Conservation (phyloP, 92 coral and sea anemone genomes). For the Plumapathes pennacea region DNA sequence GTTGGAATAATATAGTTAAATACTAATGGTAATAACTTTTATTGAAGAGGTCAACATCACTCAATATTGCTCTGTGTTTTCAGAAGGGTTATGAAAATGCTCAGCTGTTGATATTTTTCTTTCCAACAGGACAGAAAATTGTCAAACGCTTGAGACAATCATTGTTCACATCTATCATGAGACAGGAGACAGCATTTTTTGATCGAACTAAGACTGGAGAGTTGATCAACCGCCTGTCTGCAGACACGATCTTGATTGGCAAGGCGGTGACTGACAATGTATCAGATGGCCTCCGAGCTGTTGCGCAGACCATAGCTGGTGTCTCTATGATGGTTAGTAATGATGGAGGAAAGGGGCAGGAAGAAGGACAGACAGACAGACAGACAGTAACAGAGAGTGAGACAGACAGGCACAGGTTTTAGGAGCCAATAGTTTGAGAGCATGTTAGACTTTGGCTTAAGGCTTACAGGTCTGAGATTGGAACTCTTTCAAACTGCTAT, state of each 20-base stretch:
- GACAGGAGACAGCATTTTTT: conserved; percentile 96
- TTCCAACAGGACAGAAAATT: conserved; percentile 69
- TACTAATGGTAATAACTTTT: too few species aligned
- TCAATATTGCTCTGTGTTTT: too few species aligned
- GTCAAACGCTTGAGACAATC: conserved; percentile 69
- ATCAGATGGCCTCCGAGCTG: conserved; percentile 95
- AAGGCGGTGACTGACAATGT: conserved; percentile 98
- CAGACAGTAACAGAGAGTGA: too few species aligned
- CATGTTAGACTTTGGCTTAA: too few species aligned
- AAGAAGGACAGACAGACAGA: too few species aligned
- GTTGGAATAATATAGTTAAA: not conserved
- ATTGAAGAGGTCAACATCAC: too few species aligned
- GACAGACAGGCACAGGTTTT: too few species aligned
- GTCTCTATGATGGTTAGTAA: conserved; percentile 91
- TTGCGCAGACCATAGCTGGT: conserved; percentile 91
- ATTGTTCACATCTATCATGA: conserved; percentile 74
- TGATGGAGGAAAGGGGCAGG: too few species aligned
- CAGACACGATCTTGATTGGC: conserved; percentile 90
- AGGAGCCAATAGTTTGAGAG: too few species aligned
- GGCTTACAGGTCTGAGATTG: too few species aligned
- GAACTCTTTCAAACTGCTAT: too few species aligned
- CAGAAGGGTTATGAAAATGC: not conserved
- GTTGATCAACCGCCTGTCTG: conserved; percentile 88
- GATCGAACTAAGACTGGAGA: conserved; percentile 92
- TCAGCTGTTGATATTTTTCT: not conserved